Conservation (phyloP, 2,888 invertebrate genomes). For the Tribolium freemani region DNA sequence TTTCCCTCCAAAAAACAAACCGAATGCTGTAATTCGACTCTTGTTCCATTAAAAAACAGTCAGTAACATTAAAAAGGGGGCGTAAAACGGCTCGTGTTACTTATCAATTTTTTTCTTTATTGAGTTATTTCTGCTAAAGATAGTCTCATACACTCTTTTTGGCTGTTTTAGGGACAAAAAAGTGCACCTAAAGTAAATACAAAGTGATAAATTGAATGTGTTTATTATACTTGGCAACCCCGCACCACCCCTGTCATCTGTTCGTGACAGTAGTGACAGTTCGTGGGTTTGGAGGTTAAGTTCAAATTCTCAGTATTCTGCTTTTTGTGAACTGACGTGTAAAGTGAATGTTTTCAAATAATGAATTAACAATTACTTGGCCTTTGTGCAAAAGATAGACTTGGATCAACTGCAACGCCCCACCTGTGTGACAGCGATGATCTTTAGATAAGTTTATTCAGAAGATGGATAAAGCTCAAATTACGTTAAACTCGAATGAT, state of each 20-base stretch:
- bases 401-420: neutral
- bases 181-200: neutral
- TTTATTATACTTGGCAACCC: neutral
- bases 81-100: too few relatives aligned
- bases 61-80: too few relatives aligned
- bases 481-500: conserved; percentile 24
- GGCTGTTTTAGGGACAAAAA: too few relatives aligned
- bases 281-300: neutral
- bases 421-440: neutral
- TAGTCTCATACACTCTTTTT: too few relatives aligned
- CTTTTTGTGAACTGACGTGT: neutral
- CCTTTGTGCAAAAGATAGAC: neutral
- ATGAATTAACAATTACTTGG: neutral
- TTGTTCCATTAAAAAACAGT: neutral
- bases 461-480: conserved; percentile 39
- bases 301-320: neutral
- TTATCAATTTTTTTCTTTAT: too few relatives aligned
- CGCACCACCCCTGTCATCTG: neutral
- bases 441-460: conserved; percentile 13
- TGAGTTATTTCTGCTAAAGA: too few relatives aligned
- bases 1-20: neutral
- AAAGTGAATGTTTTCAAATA: neutral
- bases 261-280: neutral
- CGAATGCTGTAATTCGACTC: neutral
- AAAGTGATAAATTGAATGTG: neutral